Conservation (phyloP, 92 coral and sea anemone species). For the Heliopora coerulea region DNA sequence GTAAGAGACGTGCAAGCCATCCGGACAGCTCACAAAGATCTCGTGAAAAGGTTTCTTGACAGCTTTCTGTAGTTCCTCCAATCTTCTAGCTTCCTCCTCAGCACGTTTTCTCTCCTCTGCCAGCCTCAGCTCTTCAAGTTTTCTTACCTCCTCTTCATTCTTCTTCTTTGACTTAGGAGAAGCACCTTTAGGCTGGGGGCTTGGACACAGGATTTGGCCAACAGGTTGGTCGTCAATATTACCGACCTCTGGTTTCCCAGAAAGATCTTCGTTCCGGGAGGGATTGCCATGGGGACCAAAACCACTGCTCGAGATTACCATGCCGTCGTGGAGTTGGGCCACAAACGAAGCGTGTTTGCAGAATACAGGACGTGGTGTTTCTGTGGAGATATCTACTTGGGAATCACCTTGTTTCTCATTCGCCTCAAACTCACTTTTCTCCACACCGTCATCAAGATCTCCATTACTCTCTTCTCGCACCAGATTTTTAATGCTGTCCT, state of each 20-base stretch:
- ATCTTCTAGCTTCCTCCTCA: constrained; percentile 38
- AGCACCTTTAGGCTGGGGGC: constrained; percentile 88
- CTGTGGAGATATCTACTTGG: constrained; percentile 21
- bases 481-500: not conserved
- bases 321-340: constrained; percentile 92
- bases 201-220: constrained; percentile 65
- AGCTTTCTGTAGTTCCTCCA: constrained; percentile 79
- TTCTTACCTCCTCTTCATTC: constrained; percentile 79
- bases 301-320: constrained; percentile 83
- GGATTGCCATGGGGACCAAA: constrained; percentile 76
- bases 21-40: constrained; percentile 85
- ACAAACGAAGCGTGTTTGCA: constrained; percentile 89
- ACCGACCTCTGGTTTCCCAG: constrained; percentile 29
- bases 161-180: constrained; percentile 89
- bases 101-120: constrained; percentile 9
- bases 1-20: constrained; percentile 85
- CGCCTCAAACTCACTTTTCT: constrained; percentile 78
- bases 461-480: not conserved
- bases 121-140: constrained; percentile 36
- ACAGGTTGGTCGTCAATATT: constrained; percentile 29
- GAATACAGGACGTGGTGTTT: constrained; percentile 41
- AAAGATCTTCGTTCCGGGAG: constrained; percentile 42
- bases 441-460: constrained; percentile 68
- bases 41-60: constrained; percentile 73
- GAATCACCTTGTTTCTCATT: constrained; percentile 51